These are phyloP conservation scores for Glareola pratincola DNA, from an alignment of 2,113 vertebrate species.

Conservation along the genomic window DNA sequence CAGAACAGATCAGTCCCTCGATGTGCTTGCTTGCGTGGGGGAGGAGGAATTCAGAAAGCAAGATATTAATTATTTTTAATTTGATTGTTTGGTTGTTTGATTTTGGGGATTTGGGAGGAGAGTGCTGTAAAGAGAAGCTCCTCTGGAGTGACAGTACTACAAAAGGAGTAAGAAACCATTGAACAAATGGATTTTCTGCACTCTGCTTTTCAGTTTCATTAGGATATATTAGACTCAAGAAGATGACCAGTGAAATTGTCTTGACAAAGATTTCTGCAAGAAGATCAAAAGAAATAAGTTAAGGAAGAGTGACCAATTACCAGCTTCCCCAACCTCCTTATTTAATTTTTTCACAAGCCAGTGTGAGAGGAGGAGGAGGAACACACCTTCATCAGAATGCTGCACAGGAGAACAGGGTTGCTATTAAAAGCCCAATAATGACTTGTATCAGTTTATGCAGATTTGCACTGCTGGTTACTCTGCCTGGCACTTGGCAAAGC, in stretches of 20 bases:
- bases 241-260: not conserved
- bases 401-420: not conserved
- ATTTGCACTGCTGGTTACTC: slow-evolving; percentile 61
- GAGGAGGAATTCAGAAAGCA: not conserved
- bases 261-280: not conserved
- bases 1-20: not conserved
- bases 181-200: not conserved
- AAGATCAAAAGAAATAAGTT: not conserved
- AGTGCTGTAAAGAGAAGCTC: not conserved
- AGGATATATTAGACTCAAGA: not conserved
- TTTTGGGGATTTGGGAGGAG: not conserved
- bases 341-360: slow-evolving; percentile 17
- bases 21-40: not conserved
- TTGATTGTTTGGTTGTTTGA: not conserved
- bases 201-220: not conserved
- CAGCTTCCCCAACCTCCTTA: not conserved
- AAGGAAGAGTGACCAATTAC: not conserved
- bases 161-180: not conserved
- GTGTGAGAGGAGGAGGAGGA: not conserved
- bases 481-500: slow-evolving; percentile 61
- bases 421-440: slow-evolving; percentile 66
- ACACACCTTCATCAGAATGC: slow-evolving; percentile 24
- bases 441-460: slow-evolving; percentile 71
- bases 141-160: not conserved
- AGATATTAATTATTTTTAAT: not conserved